Percentiles rank a stretch among this genome's conserved stretches.
These are phyloP conservation scores for Eupithecia pulchellata DNA, from an alignment of 2,888 invertebrate genomes.

Conservation along the genomic window DNA sequence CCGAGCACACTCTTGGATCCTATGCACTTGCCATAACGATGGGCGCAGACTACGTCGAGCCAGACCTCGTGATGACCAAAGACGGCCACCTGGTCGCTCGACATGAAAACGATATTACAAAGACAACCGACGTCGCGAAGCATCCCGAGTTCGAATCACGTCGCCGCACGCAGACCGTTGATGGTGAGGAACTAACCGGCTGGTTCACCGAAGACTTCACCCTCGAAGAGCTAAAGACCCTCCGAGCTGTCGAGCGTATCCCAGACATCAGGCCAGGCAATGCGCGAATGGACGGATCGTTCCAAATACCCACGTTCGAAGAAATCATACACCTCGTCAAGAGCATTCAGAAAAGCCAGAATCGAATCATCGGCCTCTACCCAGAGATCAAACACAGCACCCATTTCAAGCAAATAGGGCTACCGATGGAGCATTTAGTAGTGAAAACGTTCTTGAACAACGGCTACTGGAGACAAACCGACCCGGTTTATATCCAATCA, in stretches of 20 bases:
- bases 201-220: conserved; percentile 81
- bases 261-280: conserved; percentile 71
- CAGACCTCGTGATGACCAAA: conserved; percentile 76
- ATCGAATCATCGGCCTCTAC: conserved; percentile 70
- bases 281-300: conserved; percentile 67
- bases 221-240: conserved; percentile 71
- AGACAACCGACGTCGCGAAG: conserved; percentile 67
- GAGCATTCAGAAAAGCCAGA: conserved; percentile 66
- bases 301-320: conserved; percentile 69
- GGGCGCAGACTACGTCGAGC: conserved; percentile 78
- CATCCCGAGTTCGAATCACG: conserved; percentile 67
- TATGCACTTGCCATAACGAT: conserved; percentile 75
- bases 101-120: conserved; percentile 73
- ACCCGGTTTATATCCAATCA: conserved; percentile 76
- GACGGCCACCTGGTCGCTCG: conserved; percentile 71
- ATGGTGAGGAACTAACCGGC: conserved; percentile 60
- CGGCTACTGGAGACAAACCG: conserved; percentile 60
- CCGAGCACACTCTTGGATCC: conserved; percentile 77
- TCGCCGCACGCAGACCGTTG: conserved; percentile 63
- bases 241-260: conserved; percentile 69
- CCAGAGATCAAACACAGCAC: conserved; percentile 76
- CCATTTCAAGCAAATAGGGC: conserved; percentile 65
- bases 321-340: conserved; percentile 76
- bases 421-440: conserved; percentile 67
- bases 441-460: conserved; percentile 68